Evolutionary conservation across 1,140 invertebrate genomes (phyloP), one percentile per base, ranked within the genome.

Genomic region (Pseudomyrmex pallidus): DNA sequence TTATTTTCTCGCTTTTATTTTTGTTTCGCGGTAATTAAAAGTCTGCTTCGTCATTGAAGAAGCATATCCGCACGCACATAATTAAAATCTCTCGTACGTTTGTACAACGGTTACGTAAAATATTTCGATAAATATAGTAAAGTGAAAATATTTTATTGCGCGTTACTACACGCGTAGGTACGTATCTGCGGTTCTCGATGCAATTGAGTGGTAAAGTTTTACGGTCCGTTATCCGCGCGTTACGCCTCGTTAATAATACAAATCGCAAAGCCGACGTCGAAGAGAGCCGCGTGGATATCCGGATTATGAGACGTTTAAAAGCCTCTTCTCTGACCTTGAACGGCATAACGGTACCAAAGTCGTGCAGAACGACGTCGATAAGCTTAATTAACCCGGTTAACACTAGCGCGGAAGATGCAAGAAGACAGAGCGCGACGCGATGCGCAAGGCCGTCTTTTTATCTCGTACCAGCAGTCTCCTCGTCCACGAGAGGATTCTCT

Each of bases 331-430:
- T 83, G 78, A 78, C 68, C 84, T 59, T 74, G 78, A 61, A 25
- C 84, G 56, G 52, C 35, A 63, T 74, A 83, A 68, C 84, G 84
- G 70, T 74, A 83, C 70, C 84, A 44, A 57, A 62, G 78, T 82
- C 61, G 50, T 74, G 48, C 61, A 56, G 57, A 61, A 62, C 63
- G 70, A 74, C 20, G 64, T 85, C 83, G 83, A 85, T 82, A 74
- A 74, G 67, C 61, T 74, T 85, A 85, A 85, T 85, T 85, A 74
- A 72, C 76, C 66, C 76, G 76, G 76, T 80, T 80, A 80, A 80
- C 66, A 72, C 66, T 70, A 56, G 54, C 44, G 76, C 64, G 66
- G 76, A 80, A 80, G 76, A 70, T 80, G 54, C 66, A 70, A 80
- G 76, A 80, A n/a, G n/a, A 77, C 48, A 22, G 12, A 15, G 48